Conservation (phyloP, 2,113 vertebrate genomes). For the Brachyhypopomus occidentalis region DNA sequence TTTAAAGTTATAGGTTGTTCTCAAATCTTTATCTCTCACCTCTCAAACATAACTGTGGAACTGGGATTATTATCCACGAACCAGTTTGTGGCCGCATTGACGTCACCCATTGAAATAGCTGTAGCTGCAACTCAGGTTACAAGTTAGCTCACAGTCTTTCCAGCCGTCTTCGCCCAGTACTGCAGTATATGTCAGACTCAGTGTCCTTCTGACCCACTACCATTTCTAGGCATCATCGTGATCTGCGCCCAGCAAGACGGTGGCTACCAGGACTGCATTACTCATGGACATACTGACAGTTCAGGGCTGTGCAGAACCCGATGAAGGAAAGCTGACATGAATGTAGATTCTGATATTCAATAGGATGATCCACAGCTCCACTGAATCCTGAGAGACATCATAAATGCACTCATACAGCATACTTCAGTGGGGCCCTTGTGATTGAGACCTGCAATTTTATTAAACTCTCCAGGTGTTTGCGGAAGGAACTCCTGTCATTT, state of each 20-base stretch:
- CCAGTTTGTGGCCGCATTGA: background rate
- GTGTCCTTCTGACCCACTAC: background rate
- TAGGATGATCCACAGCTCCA: background rate
- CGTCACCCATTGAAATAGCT: background rate
- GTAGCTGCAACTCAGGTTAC: background rate
- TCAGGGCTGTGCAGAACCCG: background rate
- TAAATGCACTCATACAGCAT: background rate
- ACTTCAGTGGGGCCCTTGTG: background rate
- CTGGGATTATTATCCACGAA: background rate
- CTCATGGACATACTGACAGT: constrained; percentile 31
- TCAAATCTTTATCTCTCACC: background rate
- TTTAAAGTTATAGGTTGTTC: background rate
- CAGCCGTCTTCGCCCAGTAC: background rate
- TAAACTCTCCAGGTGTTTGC: background rate
- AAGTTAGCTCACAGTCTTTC: background rate
- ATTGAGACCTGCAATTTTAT: background rate
- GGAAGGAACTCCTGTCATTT: background rate
- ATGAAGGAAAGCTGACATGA: background rate
- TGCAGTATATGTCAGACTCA: background rate
- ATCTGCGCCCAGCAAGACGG: constrained; percentile 13
- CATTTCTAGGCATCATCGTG: constrained; percentile 1
- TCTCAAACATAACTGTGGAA: background rate
- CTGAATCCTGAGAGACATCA: background rate
- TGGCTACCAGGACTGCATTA: constrained; percentile 27
- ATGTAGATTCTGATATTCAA: constrained; percentile 8